Conservation (phyloP, 1,140 invertebrate genomes). For the Mercenaria mercenaria region DNA sequence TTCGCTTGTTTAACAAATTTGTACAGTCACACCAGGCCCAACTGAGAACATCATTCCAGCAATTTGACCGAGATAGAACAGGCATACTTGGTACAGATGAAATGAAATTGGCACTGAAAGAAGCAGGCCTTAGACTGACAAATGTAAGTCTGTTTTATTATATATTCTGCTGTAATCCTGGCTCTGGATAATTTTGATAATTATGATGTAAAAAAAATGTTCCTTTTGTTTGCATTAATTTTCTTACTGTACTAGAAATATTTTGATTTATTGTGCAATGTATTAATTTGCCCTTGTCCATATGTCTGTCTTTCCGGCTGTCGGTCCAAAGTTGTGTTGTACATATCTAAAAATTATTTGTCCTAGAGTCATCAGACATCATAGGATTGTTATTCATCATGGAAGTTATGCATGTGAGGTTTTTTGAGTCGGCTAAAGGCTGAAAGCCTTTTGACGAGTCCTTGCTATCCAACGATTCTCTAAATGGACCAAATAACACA, state of each 20-base stretch:
- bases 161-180: not conserved
- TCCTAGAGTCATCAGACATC: too few species aligned
- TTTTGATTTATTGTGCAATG: not conserved
- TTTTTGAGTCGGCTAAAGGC: too few species aligned
- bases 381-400: too few species aligned
- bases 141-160: conserved; percentile 74
- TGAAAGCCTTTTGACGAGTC: too few species aligned
- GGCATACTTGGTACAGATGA: conserved; percentile 77
- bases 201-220: not conserved
- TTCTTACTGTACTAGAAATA: not conserved
- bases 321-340: too few species aligned
- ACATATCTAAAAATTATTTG: too few species aligned
- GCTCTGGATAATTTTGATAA: too few species aligned
- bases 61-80: conserved; percentile 79
- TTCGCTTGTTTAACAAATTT: conserved; percentile 77
- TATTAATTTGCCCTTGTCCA: too few species aligned
- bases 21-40: conserved; percentile 70
- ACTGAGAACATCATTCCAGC: conserved; percentile 74
- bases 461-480: too few species aligned
- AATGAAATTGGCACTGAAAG: conserved; percentile 77
- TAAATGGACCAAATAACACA: too few species aligned
- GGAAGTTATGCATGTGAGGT: too few species aligned
- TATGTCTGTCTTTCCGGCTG: too few species aligned
- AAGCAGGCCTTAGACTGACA: conserved; percentile 79
- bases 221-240: not conserved